phyloP scores from a whole-genome alignment of 2,113 vertebrate species.

The Myotis yumanensis region DNA sequence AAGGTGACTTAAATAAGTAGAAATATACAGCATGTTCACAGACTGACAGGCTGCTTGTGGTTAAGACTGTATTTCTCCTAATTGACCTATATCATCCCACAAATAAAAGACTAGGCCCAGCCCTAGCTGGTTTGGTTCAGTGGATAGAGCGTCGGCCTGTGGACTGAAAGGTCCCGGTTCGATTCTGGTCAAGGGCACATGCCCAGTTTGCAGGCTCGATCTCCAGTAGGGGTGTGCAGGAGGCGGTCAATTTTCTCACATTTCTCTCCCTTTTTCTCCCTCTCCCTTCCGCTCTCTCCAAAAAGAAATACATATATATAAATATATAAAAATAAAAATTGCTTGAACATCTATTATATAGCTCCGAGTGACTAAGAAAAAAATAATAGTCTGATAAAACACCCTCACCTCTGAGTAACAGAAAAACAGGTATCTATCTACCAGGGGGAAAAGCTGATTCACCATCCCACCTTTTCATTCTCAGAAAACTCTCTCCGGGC shows the following conservation, averaged over 20 bases:
- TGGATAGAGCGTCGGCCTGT: too few species aligned
- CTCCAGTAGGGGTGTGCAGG: too few species aligned
- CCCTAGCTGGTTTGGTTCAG: too few species aligned
- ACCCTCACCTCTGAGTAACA: background rate
- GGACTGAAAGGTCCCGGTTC: too few species aligned
- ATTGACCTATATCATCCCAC: background rate
- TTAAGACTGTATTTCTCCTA: background rate
- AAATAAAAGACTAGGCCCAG: background rate
- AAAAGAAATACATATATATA: too few species aligned
- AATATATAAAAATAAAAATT: background rate
- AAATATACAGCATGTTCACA: background rate
- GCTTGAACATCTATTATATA: background rate
- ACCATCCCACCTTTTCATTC: background rate
- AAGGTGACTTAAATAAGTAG: background rate
- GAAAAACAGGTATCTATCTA: accelerated
- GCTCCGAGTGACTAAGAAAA: background rate
- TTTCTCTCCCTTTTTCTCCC: too few species aligned
- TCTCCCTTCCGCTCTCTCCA: too few species aligned
- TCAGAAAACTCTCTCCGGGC: background rate
- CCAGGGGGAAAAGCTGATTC: background rate
- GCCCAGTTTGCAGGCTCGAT: too few species aligned
- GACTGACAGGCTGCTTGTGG: background rate
- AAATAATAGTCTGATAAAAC: too few species aligned
- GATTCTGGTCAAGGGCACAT: too few species aligned
- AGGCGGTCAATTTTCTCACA: too few species aligned